Evolutionary conservation across 2,797 vertebrate genomes (phyloP), one percentile per base, ranked within the genome.

Genomic region (Moxostoma hubbsi): DNA sequence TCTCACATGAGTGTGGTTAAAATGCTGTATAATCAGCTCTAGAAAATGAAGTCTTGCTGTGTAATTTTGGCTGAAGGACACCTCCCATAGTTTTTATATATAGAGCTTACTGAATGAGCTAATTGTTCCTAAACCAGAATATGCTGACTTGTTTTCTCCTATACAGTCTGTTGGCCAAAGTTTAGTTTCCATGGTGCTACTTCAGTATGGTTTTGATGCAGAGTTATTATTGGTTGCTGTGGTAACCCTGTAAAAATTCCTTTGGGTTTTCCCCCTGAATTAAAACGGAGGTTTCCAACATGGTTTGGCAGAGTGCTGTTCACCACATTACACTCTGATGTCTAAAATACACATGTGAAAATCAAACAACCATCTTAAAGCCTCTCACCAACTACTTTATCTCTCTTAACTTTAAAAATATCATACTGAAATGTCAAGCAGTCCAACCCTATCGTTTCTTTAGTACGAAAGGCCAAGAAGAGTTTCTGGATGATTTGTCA

Each of bases 151-250:
- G 62, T 80, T 57, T 71, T 58, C 49, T 58, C 59, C 58, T 51
- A 80, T 70, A 57, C 36, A 4, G 36, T 36, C 36, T 8, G 8
- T 63, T 47, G 62, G 65, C 45, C 61, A 71, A 62, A 62, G 66
- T 80, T 81, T 78, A 65, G 81, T 85, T 85, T 83, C 83, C 85
- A 86, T 85, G 75, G 85, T 77, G 62, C 68, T 73, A 65, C 47
- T 66, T n/a, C 73, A 70, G 80, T 76, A 62, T 73, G 83, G 67
- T 78, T 82, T 76, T 36, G 61, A 78, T 82, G 73, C 13, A 9
- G 64, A 54, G 43, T 45, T 77, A 81, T 83, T 85, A 65, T 82
- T 75, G 15, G 72, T 80, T 82, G 71, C 73, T 67, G 85, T 76
- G 67, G 83, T 58, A 75, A 83, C 54, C 10, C 18, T 6, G 16